These are phyloP conservation scores for Sinocyclocheilus maitianheensis DNA, from an alignment of 2,113 vertebrate genomes.

Conservation along the genomic window DNA sequence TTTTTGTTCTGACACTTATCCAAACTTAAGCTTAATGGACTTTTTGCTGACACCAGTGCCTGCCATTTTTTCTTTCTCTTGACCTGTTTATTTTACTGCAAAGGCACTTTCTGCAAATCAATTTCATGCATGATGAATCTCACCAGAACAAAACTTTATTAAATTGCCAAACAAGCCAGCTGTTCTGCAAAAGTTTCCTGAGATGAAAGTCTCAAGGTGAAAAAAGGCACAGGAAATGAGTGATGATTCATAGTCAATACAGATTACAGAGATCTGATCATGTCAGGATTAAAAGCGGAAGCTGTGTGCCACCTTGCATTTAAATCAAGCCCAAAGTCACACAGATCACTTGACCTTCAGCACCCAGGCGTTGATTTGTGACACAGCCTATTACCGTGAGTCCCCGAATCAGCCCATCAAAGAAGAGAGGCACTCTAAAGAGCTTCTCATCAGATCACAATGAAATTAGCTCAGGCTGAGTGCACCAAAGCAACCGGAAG, in stretches of 20 bases:
- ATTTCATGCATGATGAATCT: slow-evolving; percentile 13
- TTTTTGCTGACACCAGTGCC: slow-evolving; percentile 38
- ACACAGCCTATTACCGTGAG: slow-evolving; percentile 34
- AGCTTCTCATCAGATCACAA: slow-evolving; percentile 25
- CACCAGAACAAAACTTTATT: slow-evolving; percentile 25
- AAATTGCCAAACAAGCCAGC: background rate
- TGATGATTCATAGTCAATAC: slow-evolving; percentile 39
- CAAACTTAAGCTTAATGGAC: slow-evolving; percentile 38
- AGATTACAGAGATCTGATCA: slow-evolving; percentile 50
- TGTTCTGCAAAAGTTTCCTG: slow-evolving; percentile 20
- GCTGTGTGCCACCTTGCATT: slow-evolving; percentile 37
- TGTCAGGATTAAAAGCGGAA: slow-evolving; percentile 45
- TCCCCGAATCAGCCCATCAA: slow-evolving; percentile 33
- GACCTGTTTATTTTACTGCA: slow-evolving; percentile 38
- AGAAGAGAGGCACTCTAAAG: slow-evolving; percentile 19
- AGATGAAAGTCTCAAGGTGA: slow-evolving; percentile 38
- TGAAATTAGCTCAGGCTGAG: background rate
- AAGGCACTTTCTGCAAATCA: slow-evolving; percentile 35
- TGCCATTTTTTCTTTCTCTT: slow-evolving; percentile 11
- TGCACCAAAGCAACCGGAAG: background rate
- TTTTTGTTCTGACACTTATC: slow-evolving; percentile 38
- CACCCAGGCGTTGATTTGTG: slow-evolving; percentile 42
- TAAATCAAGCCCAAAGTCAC: slow-evolving; percentile 47
- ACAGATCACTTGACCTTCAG: slow-evolving; percentile 51
- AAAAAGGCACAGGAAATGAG: slow-evolving; percentile 33